Percentiles rank a stretch among this genome's conserved stretches.
phyloP scores from a whole-genome alignment of 2,113 vertebrate genomes.

The Chaetura pelagica region DNA sequence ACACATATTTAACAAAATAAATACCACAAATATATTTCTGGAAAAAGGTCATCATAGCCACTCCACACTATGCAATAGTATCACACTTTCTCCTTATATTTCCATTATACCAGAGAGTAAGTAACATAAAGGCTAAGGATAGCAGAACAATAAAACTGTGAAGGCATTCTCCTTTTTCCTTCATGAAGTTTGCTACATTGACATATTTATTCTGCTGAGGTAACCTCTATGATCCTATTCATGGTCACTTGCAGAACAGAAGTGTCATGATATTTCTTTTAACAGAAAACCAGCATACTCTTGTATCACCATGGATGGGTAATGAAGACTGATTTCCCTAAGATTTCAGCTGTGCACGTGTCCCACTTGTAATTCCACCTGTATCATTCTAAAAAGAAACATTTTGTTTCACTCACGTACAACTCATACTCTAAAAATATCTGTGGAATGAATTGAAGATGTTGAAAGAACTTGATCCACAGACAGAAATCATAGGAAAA shows the following conservation, averaged over 20 bases:
- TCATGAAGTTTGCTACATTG: background rate
- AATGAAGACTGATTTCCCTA: background rate
- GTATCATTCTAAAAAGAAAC: background rate
- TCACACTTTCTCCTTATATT: background rate
- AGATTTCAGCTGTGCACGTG: background rate
- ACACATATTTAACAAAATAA: background rate
- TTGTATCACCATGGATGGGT: background rate
- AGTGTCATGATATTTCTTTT: background rate
- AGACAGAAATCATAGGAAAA: background rate
- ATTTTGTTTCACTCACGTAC: background rate
- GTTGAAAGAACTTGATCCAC: background rate
- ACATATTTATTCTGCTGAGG: background rate
- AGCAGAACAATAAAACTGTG: background rate
- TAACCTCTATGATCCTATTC: background rate
- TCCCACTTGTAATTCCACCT: background rate
- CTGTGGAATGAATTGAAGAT: background rate
- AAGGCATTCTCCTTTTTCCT: background rate
- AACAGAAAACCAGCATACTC: background rate
- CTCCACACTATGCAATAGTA: background rate
- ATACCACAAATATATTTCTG: background rate
- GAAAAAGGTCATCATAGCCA: background rate
- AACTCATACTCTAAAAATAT: background rate
- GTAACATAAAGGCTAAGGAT: background rate
- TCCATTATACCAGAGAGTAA: background rate
- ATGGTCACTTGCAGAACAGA: background rate